phyloP scores from a whole-genome alignment of 2,113 vertebrate species.

The Heterotilapia buettikoferi region DNA sequence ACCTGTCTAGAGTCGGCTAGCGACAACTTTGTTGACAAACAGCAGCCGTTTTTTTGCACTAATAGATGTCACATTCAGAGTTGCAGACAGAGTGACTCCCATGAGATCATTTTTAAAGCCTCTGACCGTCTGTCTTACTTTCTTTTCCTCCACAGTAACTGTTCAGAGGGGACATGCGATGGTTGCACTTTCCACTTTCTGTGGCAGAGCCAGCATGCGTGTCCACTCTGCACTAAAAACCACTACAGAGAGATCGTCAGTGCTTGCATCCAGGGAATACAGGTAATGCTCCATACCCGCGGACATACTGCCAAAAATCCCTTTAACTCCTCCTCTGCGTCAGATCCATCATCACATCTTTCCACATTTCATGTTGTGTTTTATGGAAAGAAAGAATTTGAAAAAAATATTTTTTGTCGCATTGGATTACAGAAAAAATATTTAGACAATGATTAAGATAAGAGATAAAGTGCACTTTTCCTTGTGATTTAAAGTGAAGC shows the following conservation, averaged over 20 bases:
- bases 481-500: neutral
- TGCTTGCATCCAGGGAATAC: slow-evolving; percentile 82
- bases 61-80: neutral
- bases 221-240: slow-evolving; percentile 82
- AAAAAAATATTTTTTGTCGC: rapidly evolving
- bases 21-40: neutral
- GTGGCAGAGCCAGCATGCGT: slow-evolving; percentile 82
- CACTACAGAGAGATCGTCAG: slow-evolving; percentile 85
- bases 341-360: neutral
- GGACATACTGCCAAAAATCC: neutral
- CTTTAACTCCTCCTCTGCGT: neutral
- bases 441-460: neutral
- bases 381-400: neutral
- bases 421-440: neutral
- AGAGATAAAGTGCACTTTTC: neutral
- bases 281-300: slow-evolving; percentile 67
- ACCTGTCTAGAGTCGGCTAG: neutral
- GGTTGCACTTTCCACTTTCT: slow-evolving; percentile 92
- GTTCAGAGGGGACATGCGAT: slow-evolving; percentile 90
- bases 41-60: neutral
- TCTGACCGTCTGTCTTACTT: neutral
- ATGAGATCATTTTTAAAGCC: neutral
- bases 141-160: slow-evolving; percentile 71
- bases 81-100: neutral
- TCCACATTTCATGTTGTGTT: neutral